A percentile compares a stretch with the other conserved stretches of the same genome.
Conservation (phyloP, 2,797 vertebrate species). For the Galago senegalensis region DNA sequence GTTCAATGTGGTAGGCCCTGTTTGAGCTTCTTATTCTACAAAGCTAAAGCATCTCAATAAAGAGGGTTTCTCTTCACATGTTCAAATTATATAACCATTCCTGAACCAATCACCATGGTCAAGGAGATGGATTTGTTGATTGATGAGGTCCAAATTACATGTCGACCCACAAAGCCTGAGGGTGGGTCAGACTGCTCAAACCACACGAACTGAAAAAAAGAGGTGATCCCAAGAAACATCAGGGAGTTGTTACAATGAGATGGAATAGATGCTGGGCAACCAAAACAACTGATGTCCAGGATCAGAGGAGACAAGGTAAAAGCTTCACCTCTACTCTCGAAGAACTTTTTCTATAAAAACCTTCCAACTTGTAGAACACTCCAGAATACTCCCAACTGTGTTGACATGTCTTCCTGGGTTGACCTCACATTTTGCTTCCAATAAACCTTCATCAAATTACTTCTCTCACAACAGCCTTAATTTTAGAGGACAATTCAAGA, state of each 20-base stretch:
- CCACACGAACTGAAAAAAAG: not conserved
- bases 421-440: not conserved
- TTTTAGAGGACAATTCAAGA: not conserved
- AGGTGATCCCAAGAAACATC: slow-evolving; percentile 61
- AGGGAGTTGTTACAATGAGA: slow-evolving; percentile 54
- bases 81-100: not conserved
- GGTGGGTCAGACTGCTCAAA: slow-evolving; percentile 40
- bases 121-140: slow-evolving; percentile 64
- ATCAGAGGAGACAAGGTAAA: slow-evolving; percentile 50
- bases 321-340: slow-evolving; percentile 50
- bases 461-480: not conserved
- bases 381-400: not conserved
- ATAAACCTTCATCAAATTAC: not conserved
- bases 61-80: slow-evolving; percentile 31
- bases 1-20: slow-evolving; percentile 64
- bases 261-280: slow-evolving; percentile 51
- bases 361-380: not conserved
- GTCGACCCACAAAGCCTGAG: slow-evolving; percentile 29
- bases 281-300: slow-evolving; percentile 19
- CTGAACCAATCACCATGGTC: slow-evolving; percentile 59
- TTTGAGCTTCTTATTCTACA: slow-evolving; percentile 66
- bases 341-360: not conserved
- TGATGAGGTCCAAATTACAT: slow-evolving; percentile 59
- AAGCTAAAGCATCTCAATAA: slow-evolving; percentile 68
- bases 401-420: not conserved